These are phyloP conservation scores for Myotis brandtii DNA, from an alignment of 2,113 vertebrate species.

Conservation along the genomic window DNA sequence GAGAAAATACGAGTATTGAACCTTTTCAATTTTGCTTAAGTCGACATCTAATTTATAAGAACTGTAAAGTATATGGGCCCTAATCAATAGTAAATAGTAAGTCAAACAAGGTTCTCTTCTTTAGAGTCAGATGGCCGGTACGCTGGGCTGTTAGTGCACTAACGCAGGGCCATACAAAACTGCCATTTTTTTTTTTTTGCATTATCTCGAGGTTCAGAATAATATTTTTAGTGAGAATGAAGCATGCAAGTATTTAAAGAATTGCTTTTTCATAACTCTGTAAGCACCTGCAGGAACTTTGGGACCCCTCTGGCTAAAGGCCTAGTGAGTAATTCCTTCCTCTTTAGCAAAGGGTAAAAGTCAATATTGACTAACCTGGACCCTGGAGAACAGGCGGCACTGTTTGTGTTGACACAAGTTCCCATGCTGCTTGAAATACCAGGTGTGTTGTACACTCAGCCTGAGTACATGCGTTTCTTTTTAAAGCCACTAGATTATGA, in stretches of 20 bases:
- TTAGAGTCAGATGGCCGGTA: not conserved
- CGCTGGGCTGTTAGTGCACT: accelerated
- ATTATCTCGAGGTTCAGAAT: slow-evolving; percentile 1
- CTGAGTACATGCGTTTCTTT: slow-evolving; percentile 54
- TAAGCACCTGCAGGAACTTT: not conserved
- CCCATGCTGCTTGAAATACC: not conserved
- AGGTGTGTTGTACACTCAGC: not conserved
- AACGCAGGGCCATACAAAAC: not conserved
- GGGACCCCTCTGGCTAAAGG: not conserved
- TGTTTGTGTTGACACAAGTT: not conserved
- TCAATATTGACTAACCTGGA: not conserved
- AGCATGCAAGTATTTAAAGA: not conserved
- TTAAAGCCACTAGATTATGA: slow-evolving; percentile 92
- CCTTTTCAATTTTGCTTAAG: not conserved
- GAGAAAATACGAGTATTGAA: not conserved
- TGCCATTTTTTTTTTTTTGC: not conserved
- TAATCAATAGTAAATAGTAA: not conserved
- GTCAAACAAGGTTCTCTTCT: not conserved
- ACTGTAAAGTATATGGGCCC: not conserved
- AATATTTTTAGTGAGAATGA: not conserved
- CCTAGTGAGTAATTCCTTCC: not conserved
- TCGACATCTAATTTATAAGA: not conserved
- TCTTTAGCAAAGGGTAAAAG: not conserved
- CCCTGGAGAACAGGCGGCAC: not conserved
- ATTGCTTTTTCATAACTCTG: not conserved